Base-by-base conservation (phyloP, 2,797 vertebrate genomes). In the Mormyrops boulengeri region DNA sequence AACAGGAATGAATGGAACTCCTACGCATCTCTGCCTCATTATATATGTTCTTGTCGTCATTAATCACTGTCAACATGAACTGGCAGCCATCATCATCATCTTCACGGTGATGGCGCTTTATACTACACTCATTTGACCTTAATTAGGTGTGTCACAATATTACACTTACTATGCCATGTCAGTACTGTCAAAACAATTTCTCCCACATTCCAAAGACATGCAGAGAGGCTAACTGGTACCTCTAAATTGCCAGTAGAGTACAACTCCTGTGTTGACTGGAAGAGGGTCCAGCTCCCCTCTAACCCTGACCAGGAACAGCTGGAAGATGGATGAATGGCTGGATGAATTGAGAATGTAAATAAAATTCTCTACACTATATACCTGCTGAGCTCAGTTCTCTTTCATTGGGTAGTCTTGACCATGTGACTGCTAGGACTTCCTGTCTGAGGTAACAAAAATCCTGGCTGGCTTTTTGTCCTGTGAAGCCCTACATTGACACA, bases 121-220 rank as follows among this genome's bases (percentile, higher is more conserved):
- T 84, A 87, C 55, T 57, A 26, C 85, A 87, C 26, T 55, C 52
- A 87, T 53, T 87, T 87, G 50, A 87, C 26, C 26, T 53, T 87
- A 87, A 53, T 87, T 53, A 87, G 85, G 50, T 19, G 85, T 55
- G 38, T 84, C 41, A 84, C 80, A 22, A 17, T 41, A 84, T 77
- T 41, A 41, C 34, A 1, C 44, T 84, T 26, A 44, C 38, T 4
- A 49, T 9, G 7, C 12, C 34, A 44, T 57, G 52, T 77, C 66
- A 69, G 30, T 38, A 19, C 12, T 88, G 62, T 30, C 47, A 53
- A 34, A 50, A 80, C 47, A 22, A 22, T 77, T 41, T 12, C 30
- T 77, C 69, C 69, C 1, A 41, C 34, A 19, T 38, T 12, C 30
- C 69, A 38, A 17, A 38, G 69, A 14, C 69, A 77, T 2, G 30